Percentiles rank a stretch among this genome's conserved stretches.
Evolutionary conservation across 2,888 invertebrate genomes (phyloP).

Genomic region (Fissipunctia ypsillon): DNA sequence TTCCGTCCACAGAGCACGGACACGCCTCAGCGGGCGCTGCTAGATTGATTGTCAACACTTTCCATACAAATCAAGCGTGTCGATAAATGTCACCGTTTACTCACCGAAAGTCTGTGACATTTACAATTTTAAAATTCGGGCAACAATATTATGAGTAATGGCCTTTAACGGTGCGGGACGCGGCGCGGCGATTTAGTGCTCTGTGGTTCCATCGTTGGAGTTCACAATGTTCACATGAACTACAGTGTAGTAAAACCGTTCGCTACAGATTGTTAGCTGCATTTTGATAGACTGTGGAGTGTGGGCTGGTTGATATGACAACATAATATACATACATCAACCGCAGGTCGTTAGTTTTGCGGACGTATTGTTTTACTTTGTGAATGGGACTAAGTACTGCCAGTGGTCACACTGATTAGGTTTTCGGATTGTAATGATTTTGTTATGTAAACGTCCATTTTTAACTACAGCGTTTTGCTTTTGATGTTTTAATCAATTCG

Average conservation of each 20-base stretch:
- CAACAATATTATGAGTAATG: slow-evolving; percentile 1
- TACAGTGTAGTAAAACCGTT: background rate
- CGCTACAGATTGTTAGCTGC: slow-evolving; percentile 5
- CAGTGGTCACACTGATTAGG: slow-evolving; percentile 11
- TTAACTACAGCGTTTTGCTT: background rate
- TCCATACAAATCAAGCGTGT: background rate
- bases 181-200: background rate
- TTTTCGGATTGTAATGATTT: slow-evolving; percentile 17
- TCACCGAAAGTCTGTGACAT: background rate
- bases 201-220: background rate
- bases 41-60: background rate
- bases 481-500: background rate
- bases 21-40: background rate
- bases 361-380: slow-evolving; percentile 35
- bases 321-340: slow-evolving; percentile 25
- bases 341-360: slow-evolving; percentile 18
- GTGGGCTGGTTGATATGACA: slow-evolving; percentile 10
- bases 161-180: background rate
- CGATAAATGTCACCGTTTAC: background rate
- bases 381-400: slow-evolving; percentile 2
- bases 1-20: background rate
- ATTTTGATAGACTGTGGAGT: slow-evolving; percentile 21
- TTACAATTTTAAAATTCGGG: background rate
- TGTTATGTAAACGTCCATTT: slow-evolving; percentile 13
- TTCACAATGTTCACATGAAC: background rate